phyloP scores from a whole-genome alignment of 92 coral and sea anemone species.

The Heteractis magnifica region DNA sequence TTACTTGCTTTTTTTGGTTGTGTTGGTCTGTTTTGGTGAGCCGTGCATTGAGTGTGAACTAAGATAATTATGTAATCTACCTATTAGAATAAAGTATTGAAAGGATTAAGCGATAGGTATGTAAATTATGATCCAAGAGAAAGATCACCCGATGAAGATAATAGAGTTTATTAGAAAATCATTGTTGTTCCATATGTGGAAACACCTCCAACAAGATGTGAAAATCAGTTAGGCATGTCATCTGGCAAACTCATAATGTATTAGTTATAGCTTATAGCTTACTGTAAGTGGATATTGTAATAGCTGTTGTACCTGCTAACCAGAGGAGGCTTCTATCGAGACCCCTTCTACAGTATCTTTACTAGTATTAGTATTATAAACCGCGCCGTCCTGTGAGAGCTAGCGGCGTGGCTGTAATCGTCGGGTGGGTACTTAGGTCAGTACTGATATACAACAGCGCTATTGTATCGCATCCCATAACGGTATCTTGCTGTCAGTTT shows the following conservation, averaged over 20 bases:
- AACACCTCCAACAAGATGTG: not conserved
- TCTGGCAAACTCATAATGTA: not conserved
- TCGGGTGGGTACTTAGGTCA: too few species aligned
- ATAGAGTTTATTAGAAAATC: not conserved
- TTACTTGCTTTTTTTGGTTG: not conserved
- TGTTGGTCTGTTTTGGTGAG: not conserved
- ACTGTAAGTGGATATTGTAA: too few species aligned
- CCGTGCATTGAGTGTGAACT: not conserved
- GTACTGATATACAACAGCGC: not conserved
- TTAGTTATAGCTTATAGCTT: not conserved
- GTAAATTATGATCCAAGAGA: not conserved
- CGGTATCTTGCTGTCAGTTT: not conserved
- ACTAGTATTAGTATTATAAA: too few species aligned
- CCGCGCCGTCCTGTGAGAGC: too few species aligned
- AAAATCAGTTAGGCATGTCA: not conserved
- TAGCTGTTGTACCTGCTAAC: too few species aligned
- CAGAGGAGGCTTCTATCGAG: too few species aligned
- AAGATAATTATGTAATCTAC: not conserved
- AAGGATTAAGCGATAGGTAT: not conserved
- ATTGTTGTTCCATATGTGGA: conserved; percentile 5
- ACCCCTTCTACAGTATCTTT: too few species aligned
- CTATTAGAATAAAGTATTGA: not conserved
- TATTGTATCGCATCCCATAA: not conserved
- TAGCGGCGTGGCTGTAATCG: too few species aligned
- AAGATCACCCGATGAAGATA: not conserved